Evolutionary conservation across 1,140 invertebrate genomes (phyloP).

Genomic region (Drosophila azteca): DNA sequence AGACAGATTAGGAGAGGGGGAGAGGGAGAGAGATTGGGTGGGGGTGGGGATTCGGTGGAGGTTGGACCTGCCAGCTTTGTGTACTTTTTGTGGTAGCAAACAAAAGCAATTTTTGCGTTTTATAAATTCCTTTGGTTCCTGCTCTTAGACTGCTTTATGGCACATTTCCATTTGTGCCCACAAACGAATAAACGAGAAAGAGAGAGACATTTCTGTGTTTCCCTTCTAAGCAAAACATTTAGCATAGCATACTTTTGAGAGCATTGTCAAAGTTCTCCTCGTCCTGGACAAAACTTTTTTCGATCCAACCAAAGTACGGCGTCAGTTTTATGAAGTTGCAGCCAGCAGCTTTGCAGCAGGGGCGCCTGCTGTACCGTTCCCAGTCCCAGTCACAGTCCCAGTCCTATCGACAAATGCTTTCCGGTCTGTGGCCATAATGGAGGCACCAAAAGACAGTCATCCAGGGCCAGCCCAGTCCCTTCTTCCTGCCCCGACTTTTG

Average conservation of each 20-base stretch:
- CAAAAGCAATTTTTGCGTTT: slow-evolving; percentile 75
- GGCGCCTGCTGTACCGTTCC: too few relatives aligned
- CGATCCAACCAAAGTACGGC: slow-evolving; percentile 37
- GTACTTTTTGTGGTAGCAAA: slow-evolving; percentile 45
- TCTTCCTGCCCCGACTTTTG: slow-evolving; percentile 15
- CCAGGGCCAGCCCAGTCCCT: neutral
- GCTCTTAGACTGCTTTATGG: slow-evolving; percentile 25
- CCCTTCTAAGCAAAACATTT: slow-evolving; percentile 62
- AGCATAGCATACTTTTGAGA: slow-evolving; percentile 63
- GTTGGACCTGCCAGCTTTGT: slow-evolving; percentile 14
- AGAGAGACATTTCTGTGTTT: slow-evolving; percentile 54
- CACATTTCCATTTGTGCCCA: slow-evolving; percentile 32
- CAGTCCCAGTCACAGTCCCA: too few relatives aligned
- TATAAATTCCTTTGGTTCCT: slow-evolving; percentile 62
- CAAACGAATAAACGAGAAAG: neutral
- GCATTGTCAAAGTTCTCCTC: slow-evolving; percentile 53
- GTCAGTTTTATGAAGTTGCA: slow-evolving; percentile 35
- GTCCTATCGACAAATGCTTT: slow-evolving; percentile 14
- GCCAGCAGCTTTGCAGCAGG: slow-evolving; percentile 11
- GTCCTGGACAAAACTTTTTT: slow-evolving; percentile 35
- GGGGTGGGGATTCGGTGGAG: too few relatives aligned
- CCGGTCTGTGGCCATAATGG: slow-evolving; percentile 47
- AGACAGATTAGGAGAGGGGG: slow-evolving; percentile 42
- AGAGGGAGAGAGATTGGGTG: neutral
- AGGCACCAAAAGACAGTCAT: slow-evolving; percentile 25